Evolutionary conservation across 2,888 invertebrate genomes (phyloP), one percentile per base, ranked within the genome.

Genomic region (Platynereis dumerilii): DNA sequence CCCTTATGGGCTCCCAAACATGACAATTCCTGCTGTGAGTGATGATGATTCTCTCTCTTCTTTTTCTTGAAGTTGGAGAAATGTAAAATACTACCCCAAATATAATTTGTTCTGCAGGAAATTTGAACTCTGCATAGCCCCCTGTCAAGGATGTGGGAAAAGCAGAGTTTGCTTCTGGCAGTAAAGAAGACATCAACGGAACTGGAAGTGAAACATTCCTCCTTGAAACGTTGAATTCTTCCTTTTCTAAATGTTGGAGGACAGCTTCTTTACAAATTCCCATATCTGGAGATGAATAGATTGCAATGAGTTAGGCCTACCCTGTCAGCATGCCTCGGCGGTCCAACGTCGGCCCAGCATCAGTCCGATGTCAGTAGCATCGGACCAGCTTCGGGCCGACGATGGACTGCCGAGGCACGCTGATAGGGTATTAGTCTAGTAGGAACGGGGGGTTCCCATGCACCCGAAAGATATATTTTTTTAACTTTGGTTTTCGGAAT

Each of bases 11-110:
- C 27, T 64, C 52, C 66, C 66, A 66, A 22, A 17, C n/a, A 20
- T 62, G 66, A 52, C 68, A 68, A 45, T 65, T 68, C 20, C 65
- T 28, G 57, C 65, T 66, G 66, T 60, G 63, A 24, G 62, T 63
- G 15, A 68, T 60, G 29, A 63, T 58, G 56, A 58, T 64, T 17
- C 56, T 58, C 24, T 63, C 60, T 15, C 27, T 17, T 42, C n/a
- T 10, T 24, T 52, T 53, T 17, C 17, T 28, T 1, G 52, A 12
- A 3, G 44, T n/a, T 17, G 44, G 17, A 15, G 22, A 20, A 20
- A 28, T 24, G 64, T 60, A 64, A n/a, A 67, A 52, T 10, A 68
- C 68, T 2, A 61, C 58, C 1, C 61, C 65, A 28, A 68, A 61
- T 17, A 68, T 45, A 12, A 68, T 52, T 26, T 68, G 58, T 44